Percentiles rank a stretch among this genome's conserved stretches.
Evolutionary conservation across 92 coral and sea anemone species (phyloP).

Genomic region (Isaurus tuberculatus): DNA sequence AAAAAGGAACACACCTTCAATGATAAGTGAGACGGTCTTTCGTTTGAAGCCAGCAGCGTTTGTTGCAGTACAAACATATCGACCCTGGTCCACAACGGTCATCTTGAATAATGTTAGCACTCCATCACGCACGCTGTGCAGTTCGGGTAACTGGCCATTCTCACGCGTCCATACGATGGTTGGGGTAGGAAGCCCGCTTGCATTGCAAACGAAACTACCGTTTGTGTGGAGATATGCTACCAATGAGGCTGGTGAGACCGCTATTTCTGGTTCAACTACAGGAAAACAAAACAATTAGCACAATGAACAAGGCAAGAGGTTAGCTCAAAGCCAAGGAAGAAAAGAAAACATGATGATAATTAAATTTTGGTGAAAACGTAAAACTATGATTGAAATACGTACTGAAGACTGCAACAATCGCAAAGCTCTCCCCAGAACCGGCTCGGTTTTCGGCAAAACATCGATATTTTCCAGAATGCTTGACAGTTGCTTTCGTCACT

Average conservation of each 20-base stretch:
- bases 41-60: slow-evolving; percentile 75
- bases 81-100: slow-evolving; percentile 70
- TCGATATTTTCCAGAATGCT: slow-evolving; percentile 85
- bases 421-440: slow-evolving; percentile 75
- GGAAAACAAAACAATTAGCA: background rate
- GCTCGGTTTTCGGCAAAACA: slow-evolving; percentile 77
- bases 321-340: background rate
- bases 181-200: slow-evolving; percentile 82
- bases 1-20: slow-evolving; percentile 66
- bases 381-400: slow-evolving; percentile 5
- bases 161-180: slow-evolving; percentile 76
- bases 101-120: slow-evolving; percentile 60
- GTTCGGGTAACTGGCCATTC: slow-evolving; percentile 59
- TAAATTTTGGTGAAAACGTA: too few species aligned
- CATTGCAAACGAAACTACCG: slow-evolving; percentile 77
- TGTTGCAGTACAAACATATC: slow-evolving; percentile 75
- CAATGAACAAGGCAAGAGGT: background rate
- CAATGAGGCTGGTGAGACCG: slow-evolving; percentile 58
- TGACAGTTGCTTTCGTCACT: slow-evolving; percentile 52
- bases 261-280: slow-evolving; percentile 70
- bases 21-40: slow-evolving; percentile 49
- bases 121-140: slow-evolving; percentile 57
- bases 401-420: slow-evolving; percentile 81
- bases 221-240: slow-evolving; percentile 70
- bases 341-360: too few species aligned